These are phyloP conservation scores for Drosophila kanekoi DNA, from an alignment of 2,888 invertebrate species.

Conservation along the genomic window DNA sequence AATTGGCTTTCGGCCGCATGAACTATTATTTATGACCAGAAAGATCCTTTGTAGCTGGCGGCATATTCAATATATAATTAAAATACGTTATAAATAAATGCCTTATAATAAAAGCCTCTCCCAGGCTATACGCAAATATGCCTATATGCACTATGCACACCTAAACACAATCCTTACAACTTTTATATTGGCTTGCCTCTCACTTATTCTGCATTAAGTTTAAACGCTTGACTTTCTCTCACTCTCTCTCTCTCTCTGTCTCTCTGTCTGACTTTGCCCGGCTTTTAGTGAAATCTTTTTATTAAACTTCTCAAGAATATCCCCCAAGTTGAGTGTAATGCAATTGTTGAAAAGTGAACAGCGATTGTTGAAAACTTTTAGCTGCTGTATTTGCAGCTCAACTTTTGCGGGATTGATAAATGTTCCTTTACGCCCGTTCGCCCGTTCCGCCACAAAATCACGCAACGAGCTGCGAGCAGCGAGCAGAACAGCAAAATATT, in stretches of 20 bases:
- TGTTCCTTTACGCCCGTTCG: conserved; percentile 32
- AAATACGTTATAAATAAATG: no score
- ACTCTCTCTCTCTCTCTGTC: not conserved
- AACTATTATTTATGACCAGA: no score
- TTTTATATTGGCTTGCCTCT: not conserved
- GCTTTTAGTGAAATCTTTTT: conserved; percentile 24
- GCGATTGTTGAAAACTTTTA: conserved; percentile 56
- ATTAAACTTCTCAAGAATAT: conserved; percentile 38
- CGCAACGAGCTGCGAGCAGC: conserved; percentile 30
- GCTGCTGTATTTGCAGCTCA: conserved; percentile 52
- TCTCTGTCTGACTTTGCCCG: not conserved
- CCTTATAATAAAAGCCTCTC: no score
- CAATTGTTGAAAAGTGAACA: conserved; percentile 60
- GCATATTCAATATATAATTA: no score
- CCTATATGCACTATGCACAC: no score
- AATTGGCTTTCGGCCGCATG: no score
- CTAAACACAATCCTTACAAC: no score
- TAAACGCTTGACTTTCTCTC: conserved; percentile 9
- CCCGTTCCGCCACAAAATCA: conserved; percentile 36
- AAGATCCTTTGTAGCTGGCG: no score
- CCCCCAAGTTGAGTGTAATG: conserved; percentile 42
- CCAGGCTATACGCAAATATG: no score
- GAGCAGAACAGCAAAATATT: conserved; percentile 58
- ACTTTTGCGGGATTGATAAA: conserved; percentile 53
- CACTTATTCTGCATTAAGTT: conserved; percentile 3